Percentiles rank a stretch among this genome's conserved stretches.
Evolutionary conservation across 1,140 invertebrate species (phyloP).

Genomic region (Chironomus tepperi): DNA sequence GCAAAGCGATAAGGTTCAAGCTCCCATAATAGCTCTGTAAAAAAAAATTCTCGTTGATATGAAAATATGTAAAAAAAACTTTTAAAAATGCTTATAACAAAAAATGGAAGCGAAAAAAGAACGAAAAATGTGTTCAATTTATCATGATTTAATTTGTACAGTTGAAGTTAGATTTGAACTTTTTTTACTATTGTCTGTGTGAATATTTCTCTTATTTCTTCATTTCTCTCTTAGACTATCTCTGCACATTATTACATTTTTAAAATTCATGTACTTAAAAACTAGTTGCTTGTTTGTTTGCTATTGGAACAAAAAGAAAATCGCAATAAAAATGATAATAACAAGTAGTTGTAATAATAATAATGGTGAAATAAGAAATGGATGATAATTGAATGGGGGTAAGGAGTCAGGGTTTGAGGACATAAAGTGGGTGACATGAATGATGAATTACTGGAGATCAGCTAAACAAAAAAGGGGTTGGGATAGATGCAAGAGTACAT

Average conservation of each 20-base stretch:
- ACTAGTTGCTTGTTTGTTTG: neutral
- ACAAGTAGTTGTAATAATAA: no score
- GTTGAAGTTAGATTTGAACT: neutral
- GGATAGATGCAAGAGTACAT: no score
- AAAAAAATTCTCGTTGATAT: neutral
- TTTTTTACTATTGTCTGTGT: neutral
- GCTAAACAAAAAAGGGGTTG: no score
- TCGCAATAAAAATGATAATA: no score
- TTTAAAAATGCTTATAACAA: conserved; percentile 11
- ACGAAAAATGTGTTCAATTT: conserved; percentile 6
- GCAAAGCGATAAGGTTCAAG: conserved; percentile 10
- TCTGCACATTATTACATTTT: neutral
- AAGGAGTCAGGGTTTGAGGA: neutral
- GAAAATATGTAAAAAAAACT: conserved; percentile 7
- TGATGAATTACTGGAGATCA: no score
- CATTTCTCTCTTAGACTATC: no score
- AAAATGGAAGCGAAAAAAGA: neutral
- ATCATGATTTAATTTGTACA: conserved; percentile 21
- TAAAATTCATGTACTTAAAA: conserved; percentile 8
- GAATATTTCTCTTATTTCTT: no score
- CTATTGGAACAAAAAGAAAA: no score
- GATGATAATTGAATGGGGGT: neutral
- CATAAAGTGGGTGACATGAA: no score
- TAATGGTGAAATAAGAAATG: neutral
- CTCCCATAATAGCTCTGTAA: neutral